Base-by-base conservation (phyloP, 2,888 invertebrate species). In the Parnassius orleans region DNA sequence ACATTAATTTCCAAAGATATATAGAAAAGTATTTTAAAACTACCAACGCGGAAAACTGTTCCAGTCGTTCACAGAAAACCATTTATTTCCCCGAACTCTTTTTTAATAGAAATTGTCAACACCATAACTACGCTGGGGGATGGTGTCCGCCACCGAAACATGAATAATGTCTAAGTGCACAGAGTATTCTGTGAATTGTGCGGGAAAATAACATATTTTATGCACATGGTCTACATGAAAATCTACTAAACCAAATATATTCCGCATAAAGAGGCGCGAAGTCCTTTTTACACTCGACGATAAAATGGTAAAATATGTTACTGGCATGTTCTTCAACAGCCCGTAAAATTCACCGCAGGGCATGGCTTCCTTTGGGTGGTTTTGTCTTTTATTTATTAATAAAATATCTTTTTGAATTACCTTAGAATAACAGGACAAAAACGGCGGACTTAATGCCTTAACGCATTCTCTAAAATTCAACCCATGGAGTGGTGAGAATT, bases 231-330 rank as follows among this genome's bases (percentile, higher is more conserved):
- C n/a, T n/a, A n/a, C n/a, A n/a, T 33, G 33, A 33, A 33, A 33
- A 33, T 33, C 33, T 33, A 33, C 33, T 33, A 7, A 33, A 33
- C 33, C 33, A 5, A 33, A 33, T 33, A 33, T 33, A 33, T 33
- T 33, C 33, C 7, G 33, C 33, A 33, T 33, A 33, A 33, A 33
- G 76, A 80, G 79, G 66, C 65, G 64, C 65, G 60, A 19, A 15
- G 44, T 24, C 0, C 1, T 43, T 44, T 81, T 87, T 80, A 81
- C 2, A 75, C 0, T 3, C 1, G n/a, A 72, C 72, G 72, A 71
- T 50, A 44, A 44, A 44, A 24, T 24, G 3, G 24, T 24, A 24
- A 2, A 24, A 24, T 24, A 33, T 33, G 7, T 24, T 5, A 24
- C 0, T 24, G 19, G 2, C 7, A 3, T 33, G 5, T 33, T 33